Percentiles rank a stretch among this genome's conserved stretches.
Conservation (phyloP, 2,888 invertebrate species). For the Polylopha cassiicola region DNA sequence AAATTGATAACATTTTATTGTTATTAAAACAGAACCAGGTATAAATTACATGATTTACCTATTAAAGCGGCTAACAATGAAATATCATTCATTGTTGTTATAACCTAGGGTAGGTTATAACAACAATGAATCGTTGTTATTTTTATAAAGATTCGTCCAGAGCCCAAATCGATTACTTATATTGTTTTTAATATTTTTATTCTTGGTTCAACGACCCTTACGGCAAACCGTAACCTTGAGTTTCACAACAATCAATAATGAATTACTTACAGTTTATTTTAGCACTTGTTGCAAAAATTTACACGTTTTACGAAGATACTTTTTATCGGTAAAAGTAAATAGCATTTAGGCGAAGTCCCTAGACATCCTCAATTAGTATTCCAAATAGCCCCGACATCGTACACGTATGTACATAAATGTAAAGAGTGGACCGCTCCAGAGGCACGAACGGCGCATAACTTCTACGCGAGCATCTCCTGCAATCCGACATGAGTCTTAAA, state of each 20-base stretch:
- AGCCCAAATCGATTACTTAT: too few species aligned
- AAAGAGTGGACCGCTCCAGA: conserved; percentile 72
- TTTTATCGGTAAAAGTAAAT: conserved; percentile 40
- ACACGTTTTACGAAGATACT: conserved; percentile 22
- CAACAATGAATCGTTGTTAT: too few species aligned
- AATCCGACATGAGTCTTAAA: conserved; percentile 61
- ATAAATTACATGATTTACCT: background rate
- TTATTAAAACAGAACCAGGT: too few species aligned
- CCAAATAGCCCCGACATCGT: conserved; percentile 74
- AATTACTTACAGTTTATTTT: background rate
- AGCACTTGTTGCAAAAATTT: conserved; percentile 8
- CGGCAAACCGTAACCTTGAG: too few species aligned
- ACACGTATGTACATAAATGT: conserved; percentile 72
- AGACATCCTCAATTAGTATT: conserved; percentile 72
- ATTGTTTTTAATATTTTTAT: too few species aligned
- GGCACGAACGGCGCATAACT: conserved; percentile 74
- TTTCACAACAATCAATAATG: too few species aligned
- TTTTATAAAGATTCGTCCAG: too few species aligned
- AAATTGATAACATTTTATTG: too few species aligned
- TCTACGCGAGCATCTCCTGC: conserved; percentile 45
- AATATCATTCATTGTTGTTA: too few species aligned
- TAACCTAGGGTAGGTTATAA: too few species aligned
- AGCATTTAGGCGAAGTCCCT: conserved; percentile 54
- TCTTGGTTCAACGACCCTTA: too few species aligned
- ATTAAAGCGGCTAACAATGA: background rate